Base-by-base conservation (phyloP, 2,888 invertebrate genomes). In the Erebia aethiops region DNA sequence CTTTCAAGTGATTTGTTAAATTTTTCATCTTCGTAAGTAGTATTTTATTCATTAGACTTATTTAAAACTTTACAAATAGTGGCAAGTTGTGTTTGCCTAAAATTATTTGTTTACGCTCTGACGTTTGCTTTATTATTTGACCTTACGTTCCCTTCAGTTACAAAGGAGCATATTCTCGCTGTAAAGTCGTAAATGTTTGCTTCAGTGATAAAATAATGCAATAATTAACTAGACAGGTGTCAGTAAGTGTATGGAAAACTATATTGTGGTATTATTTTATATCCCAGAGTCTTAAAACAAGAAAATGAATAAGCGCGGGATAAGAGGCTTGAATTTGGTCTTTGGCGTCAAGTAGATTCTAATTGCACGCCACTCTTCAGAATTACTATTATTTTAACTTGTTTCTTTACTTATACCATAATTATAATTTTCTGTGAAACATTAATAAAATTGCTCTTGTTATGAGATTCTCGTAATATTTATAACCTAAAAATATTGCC, bases 401-500 rank as follows among this genome's bases (percentile, higher is more conserved):
- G 11, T 14, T 52, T 35, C 8, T 5, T 26, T 51, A 61, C 46
- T 46, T 13, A 46, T 5, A 2, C 1, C n/a, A 18, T 11, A 43
- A 46, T 21, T 13, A 49, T 13, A 13, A 57, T 7, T 57, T 21
- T 54, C 54, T 16, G 11, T 54, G 16, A 18, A 10, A 54, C 16
- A 51, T 54, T 2, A 1, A 16, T 16, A 49, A 62, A 9, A 8
- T 49, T 7, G 49, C 26, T 7, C 18, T 18, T 18, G 3, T 52
- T 35, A 74, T 66, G 18, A 60, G 43, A 69, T 62, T 57, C 67
- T 62, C 57, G 61, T 72, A 69, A 49, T 56, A 67, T 54, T 82
- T 79, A 82, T 92, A 92, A 92, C 92, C 92, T 92, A 83, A 90
- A 91, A 81, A 69, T 78, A 77, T 82, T 78, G 90, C 91, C 92